Evolutionary conservation across 2,113 vertebrate species (phyloP).

Genomic region (Hypomesus transpacificus): DNA sequence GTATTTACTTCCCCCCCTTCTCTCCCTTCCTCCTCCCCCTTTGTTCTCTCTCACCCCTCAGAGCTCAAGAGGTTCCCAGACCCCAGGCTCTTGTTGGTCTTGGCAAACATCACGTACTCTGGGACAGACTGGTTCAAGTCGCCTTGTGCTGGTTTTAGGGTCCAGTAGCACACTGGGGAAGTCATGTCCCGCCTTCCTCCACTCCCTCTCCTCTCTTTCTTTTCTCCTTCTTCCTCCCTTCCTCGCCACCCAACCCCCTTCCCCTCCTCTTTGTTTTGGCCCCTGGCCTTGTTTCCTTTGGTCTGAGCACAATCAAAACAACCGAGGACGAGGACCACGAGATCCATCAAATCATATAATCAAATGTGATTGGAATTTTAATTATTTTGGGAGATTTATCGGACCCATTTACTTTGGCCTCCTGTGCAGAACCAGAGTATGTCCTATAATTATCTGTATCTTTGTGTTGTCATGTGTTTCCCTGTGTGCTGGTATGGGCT

Average conservation of each 20-base stretch:
- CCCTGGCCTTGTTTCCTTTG: too few species aligned
- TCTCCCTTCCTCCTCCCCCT: not conserved
- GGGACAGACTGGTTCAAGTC: conserved; percentile 29
- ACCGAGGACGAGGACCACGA: too few species aligned
- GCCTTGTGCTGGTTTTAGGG: conserved; percentile 16
- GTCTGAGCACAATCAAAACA: too few species aligned
- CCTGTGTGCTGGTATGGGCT: conserved; percentile 17
- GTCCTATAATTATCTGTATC: not conserved
- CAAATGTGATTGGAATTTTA: too few species aligned
- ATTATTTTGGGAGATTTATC: too few species aligned
- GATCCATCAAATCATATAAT: too few species aligned
- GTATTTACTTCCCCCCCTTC: not conserved
- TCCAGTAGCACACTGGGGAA: not conserved
- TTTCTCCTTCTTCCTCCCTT: not conserved
- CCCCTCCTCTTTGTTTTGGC: not conserved
- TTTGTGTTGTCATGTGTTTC: conserved; percentile 28
- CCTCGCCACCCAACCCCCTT: not conserved
- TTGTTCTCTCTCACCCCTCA: not conserved
- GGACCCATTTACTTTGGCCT: too few species aligned
- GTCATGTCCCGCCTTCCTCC: not conserved
- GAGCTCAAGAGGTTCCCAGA: conserved; percentile 36
- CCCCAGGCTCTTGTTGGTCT: conserved; percentile 27
- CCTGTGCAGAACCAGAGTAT: too few species aligned
- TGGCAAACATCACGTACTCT: conserved; percentile 19
- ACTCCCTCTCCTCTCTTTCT: not conserved